Conservation (phyloP, 2,888 invertebrate species). For the Eugnorisma glareosa region DNA sequence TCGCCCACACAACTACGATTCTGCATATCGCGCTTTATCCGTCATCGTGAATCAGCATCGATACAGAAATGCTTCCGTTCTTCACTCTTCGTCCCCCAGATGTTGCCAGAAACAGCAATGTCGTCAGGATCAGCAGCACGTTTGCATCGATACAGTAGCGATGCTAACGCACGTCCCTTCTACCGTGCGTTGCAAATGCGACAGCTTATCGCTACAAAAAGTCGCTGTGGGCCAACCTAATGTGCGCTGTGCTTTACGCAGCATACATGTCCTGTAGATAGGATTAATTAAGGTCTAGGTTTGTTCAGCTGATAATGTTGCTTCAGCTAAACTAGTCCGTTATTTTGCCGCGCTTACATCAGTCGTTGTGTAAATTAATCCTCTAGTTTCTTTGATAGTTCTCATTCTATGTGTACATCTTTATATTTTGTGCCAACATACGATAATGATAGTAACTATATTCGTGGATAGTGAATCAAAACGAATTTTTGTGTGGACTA, state of each 20-base stretch:
- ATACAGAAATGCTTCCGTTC: too few species aligned
- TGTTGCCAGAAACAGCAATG: too few species aligned
- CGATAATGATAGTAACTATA: neutral
- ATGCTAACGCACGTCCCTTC: too few species aligned
- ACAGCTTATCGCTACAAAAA: too few species aligned
- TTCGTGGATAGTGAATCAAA: neutral
- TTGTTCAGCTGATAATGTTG: neutral
- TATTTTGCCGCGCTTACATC: neutral
- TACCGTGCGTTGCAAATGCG: too few species aligned
- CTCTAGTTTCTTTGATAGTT: neutral
- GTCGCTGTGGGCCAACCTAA: too few species aligned
- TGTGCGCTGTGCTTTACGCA: neutral
- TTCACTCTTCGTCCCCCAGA: too few species aligned
- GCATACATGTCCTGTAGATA: neutral
- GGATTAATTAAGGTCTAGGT: neutral
- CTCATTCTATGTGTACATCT: neutral
- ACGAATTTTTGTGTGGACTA: conserved; percentile 1
- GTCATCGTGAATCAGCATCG: too few species aligned
- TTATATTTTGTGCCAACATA: neutral
- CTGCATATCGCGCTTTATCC: too few species aligned
- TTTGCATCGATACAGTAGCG: too few species aligned
- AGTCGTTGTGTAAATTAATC: neutral
- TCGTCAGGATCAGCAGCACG: too few species aligned
- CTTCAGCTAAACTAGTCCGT: conserved; percentile 2
- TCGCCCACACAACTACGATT: too few species aligned